Conservation (phyloP, 2,888 invertebrate species). For the Eretmocerus hayati region DNA sequence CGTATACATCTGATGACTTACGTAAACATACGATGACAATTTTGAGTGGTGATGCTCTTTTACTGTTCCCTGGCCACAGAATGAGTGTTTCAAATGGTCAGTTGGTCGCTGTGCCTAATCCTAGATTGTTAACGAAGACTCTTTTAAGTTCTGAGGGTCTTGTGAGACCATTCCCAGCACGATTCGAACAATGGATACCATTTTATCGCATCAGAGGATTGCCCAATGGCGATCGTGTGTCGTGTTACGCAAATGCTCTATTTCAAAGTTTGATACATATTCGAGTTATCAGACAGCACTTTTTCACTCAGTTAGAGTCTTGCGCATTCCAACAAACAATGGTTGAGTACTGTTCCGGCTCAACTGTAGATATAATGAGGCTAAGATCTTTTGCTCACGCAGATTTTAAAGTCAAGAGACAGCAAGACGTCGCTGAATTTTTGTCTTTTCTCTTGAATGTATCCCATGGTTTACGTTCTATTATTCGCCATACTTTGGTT, state of each 20-base stretch:
- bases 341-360: background rate
- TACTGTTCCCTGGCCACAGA: background rate
- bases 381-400: background rate
- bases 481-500: background rate
- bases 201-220: background rate
- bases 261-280: background rate
- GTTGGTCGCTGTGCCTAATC: too few relatives aligned
- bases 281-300: background rate
- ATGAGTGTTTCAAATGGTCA: too few relatives aligned
- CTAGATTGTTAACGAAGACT: too few relatives aligned
- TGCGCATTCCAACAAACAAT: background rate
- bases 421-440: background rate
- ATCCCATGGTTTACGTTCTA: background rate
- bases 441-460: background rate
- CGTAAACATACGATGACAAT: background rate
- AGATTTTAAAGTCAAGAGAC: background rate
- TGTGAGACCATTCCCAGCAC: too few relatives aligned
- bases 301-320: background rate
- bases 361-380: background rate
- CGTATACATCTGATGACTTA: background rate
- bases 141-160: too few relatives aligned
- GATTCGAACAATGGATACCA: background rate
- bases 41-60: background rate
- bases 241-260: constrained; percentile 3
- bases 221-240: background rate